Base-by-base conservation (phyloP, 2,113 vertebrate species). In the Toxotes jaculatrix region DNA sequence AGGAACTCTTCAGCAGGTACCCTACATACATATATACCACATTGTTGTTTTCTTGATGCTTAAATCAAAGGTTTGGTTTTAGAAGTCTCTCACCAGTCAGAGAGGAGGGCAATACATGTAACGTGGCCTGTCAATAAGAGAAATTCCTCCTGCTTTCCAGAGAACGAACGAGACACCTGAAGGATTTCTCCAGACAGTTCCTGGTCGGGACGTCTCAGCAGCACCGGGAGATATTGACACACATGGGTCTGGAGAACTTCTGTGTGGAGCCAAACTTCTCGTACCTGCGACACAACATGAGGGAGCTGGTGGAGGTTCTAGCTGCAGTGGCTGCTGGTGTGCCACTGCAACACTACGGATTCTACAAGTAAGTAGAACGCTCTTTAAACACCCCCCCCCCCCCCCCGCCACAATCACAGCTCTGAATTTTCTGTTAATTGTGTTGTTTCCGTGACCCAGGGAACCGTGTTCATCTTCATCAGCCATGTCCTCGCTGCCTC, bases 201-300 rank as follows among this genome's bases (percentile, higher is more conserved):
- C 93, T 99, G 42, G 92, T 98, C 12, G 85, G 88, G 43, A 93
- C 85, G 40, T 93, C 95, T 63, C 93, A 93, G 72, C 92, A 63
- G 23, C 97, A 98, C 93, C 95, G 93, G 81, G 86, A 94, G 56
- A 94, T 98, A 80, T n/a, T 99, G 82, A 95, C 90, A 84, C 95
- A 93, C 3, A 95, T 98, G 88, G 96, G 96, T 55, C 92, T 99
- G 92, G 96, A 98, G 91, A 98, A 97, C 91, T 95, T 98, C 76
- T 97, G 97, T 56, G 88, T 95, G 87, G 97, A 99, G 66, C 97
- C 97, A 0, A 97, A 96, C 89, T 97, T 99, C 88, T 95, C 95
- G 87, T 97, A 95, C 85, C 95, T 99, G 38, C 95, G 97, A 67
- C 94, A 97, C 87, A 97, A 97, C 77, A 99, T 99, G 98, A 96